Evolutionary conservation across 2,113 vertebrate genomes (phyloP), one percentile per base, ranked within the genome.

Genomic region (Morone saxatilis): DNA sequence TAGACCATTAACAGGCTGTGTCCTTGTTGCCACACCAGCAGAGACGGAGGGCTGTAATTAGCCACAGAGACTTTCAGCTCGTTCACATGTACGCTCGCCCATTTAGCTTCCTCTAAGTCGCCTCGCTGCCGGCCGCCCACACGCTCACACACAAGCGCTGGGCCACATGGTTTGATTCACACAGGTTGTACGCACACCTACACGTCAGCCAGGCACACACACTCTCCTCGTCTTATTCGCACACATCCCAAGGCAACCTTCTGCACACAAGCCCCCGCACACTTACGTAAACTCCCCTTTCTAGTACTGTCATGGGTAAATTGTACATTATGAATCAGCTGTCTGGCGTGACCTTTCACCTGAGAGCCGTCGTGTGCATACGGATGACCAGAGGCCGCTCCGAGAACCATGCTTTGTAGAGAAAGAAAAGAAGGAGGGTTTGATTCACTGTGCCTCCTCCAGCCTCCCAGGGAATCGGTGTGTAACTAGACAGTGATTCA

Each of bases 401-500:
- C 45, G 19, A 54, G 57, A 67, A 59, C 45, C 13, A 1, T 43
- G 60, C 65, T 77, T 63, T 83, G 73, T 45, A 71, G 70, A 74
- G 76, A 78, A 73, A 56, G 41, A 68, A 61, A 68, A 41, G 65
- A 61, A 76, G 50, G 50, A 76, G 79, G 67, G 57, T 80, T 90
- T 87, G 89, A 91, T 84, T 86, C 85, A 86, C 54, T 45, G 88
- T 89, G 80, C 54, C 71, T 80, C 80, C 81, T 69, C 16, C 60
- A 65, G 66, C 87, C 86, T 87, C 79, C 66, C 31, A 50, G 89
- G 82, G 80, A 86, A 85, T 88, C 43, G 9, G 68, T 66, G 86
- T 84, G 84, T 86, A 92, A 92, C 83, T 59, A 91, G 92, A 92
- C 88, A 90, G 89, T 92, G 91, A 91, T 92, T 88, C 89, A 90